phyloP scores from a whole-genome alignment of 2,888 invertebrate species.

The Arenicola marina region DNA sequence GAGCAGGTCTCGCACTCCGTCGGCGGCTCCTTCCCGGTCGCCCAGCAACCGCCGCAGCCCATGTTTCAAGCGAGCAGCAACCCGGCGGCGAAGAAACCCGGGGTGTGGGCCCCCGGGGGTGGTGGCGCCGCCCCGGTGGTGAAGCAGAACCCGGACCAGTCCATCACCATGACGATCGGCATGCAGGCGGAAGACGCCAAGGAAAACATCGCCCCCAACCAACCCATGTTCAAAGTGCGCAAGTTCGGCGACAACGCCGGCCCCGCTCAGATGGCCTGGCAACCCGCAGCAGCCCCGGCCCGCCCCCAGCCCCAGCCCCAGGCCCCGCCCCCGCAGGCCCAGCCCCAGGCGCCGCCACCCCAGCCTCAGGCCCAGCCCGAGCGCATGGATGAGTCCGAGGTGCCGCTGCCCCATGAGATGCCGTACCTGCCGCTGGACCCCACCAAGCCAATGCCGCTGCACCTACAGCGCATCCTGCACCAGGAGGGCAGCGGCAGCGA shows the following conservation, averaged over 20 bases:
- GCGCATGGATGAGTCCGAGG: neutral
- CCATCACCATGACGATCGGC: conserved; percentile 28
- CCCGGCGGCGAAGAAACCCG: neutral
- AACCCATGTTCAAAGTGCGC: conserved; percentile 19
- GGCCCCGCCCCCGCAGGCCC: neutral
- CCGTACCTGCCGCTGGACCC: neutral
- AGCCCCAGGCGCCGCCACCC: conserved; percentile 7
- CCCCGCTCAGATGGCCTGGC: no score
- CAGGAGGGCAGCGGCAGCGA: conserved; percentile 19
- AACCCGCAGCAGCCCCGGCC: no score
- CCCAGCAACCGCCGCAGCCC: neutral
- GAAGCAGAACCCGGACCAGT: conserved; percentile 25
- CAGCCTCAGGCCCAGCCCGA: neutral
- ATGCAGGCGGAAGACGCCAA: conserved; percentile 6
- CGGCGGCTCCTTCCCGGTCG: neutral
- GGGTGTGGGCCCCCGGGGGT: conserved; percentile 1
- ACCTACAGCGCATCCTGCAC: conserved; percentile 11
- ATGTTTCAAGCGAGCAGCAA: neutral
- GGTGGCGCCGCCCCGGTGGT: conserved; percentile 12
- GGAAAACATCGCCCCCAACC: conserved; percentile 17
- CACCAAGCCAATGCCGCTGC: conserved; percentile 12
- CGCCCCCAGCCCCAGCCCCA: conserved; percentile 3
- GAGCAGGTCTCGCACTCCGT: conserved; percentile 12
- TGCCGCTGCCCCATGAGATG: neutral
- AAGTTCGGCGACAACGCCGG: conserved; percentile 11